These are phyloP conservation scores for Leptinotarsa undecemlineata DNA, from an alignment of 1,140 invertebrate genomes.

Conservation along the genomic window DNA sequence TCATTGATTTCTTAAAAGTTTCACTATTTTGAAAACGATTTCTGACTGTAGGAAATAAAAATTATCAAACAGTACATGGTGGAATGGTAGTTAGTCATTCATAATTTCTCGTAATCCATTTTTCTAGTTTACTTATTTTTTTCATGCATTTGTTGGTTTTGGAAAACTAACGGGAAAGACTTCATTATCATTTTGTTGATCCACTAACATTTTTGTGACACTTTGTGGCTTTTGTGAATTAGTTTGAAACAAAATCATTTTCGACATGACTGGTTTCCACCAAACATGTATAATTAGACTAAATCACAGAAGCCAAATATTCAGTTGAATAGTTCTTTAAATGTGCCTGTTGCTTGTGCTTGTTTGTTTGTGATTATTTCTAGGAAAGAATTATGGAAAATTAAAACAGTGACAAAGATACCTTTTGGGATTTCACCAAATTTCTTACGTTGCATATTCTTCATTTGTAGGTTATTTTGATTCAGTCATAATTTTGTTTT, in stretches of 20 bases:
- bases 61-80: constrained; percentile 8
- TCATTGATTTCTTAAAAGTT: too few species aligned
- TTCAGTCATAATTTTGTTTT: too few species aligned
- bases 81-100: constrained; percentile 13
- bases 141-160: constrained; percentile 35
- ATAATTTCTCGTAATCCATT: constrained; percentile 20
- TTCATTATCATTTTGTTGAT: constrained; percentile 31
- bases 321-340: too few species aligned
- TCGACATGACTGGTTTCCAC: not conserved
- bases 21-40: too few species aligned
- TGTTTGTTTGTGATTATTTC: not conserved
- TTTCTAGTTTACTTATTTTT: constrained; percentile 30
- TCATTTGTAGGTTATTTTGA: too few species aligned
- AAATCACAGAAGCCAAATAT: too few species aligned
- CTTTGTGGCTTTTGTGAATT: not conserved
- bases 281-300: too few species aligned
- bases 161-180: constrained; percentile 56
- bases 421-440: too few species aligned
- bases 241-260: not conserved
- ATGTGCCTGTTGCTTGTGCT: constrained; percentile 11
- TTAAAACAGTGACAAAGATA: not conserved
- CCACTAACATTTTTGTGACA: not conserved
- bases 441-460: too few species aligned
- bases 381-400: not conserved
- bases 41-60: too few species aligned